Percentiles rank a stretch among this genome's conserved stretches.
These are phyloP conservation scores for Drosophila infuscata DNA, from an alignment of 2,888 invertebrate genomes.

Conservation along the genomic window DNA sequence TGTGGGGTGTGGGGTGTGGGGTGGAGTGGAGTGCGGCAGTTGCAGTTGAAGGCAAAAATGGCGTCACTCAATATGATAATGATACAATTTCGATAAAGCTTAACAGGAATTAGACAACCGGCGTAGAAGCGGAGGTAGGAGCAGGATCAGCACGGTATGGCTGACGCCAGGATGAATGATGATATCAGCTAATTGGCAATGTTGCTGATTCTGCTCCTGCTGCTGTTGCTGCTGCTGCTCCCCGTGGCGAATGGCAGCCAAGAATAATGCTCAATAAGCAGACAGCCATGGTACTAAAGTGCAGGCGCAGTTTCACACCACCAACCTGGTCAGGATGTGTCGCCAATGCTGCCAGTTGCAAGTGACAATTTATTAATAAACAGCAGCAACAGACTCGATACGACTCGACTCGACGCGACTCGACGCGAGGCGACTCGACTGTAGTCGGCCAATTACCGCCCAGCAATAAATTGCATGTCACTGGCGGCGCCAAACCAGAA, in stretches of 20 bases:
- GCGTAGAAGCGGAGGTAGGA: conserved; percentile 2
- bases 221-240: conserved; percentile 7
- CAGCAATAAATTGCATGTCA: conserved; percentile 77
- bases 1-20: not conserved
- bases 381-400: conserved; percentile 37
- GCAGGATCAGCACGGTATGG: not conserved
- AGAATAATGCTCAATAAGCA: conserved; percentile 57
- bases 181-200: conserved; percentile 75
- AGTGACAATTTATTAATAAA: conserved; percentile 80
- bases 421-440: conserved; percentile 14
- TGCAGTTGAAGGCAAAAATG: conserved; percentile 49
- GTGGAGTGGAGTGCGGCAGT: not conserved
- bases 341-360: conserved; percentile 56
- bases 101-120: conserved; percentile 66
- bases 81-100: conserved; percentile 78
- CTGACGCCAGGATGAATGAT: conserved; percentile 60
- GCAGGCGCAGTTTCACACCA: conserved; percentile 13
- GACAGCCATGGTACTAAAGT: conserved; percentile 26
- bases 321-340: conserved; percentile 20
- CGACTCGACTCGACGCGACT: conserved; percentile 4
- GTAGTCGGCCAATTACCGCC: conserved; percentile 68
- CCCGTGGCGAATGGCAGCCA: conserved; percentile 21
- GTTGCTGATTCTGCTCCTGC: conserved; percentile 23
- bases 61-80: conserved; percentile 76
- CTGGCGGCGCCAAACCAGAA: conserved; percentile 25